Evolutionary conservation across 2,888 invertebrate genomes (phyloP).

Genomic region (Drosophila pseudotalamancana): DNA sequence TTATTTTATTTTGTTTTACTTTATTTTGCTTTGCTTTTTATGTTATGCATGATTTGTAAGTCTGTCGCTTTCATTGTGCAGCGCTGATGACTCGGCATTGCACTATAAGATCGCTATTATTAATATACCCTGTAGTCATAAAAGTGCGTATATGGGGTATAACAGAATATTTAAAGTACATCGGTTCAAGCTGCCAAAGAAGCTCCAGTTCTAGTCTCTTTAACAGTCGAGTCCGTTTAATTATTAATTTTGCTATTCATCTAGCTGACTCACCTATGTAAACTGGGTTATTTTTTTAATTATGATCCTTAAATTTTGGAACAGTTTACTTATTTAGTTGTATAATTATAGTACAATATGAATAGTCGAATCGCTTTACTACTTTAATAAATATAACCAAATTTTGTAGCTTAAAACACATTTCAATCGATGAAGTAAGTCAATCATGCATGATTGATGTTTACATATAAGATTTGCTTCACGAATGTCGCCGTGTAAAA

Average conservation of each 20-base stretch:
- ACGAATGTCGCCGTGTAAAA: too few relatives aligned
- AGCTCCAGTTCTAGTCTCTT: background rate
- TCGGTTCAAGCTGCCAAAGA: background rate
- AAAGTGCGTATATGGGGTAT: background rate
- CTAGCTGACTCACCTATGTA: background rate
- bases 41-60: conserved; percentile 66
- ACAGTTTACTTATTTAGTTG: background rate
- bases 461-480: too few relatives aligned
- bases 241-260: background rate
- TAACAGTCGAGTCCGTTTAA: background rate
- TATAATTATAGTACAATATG: too few relatives aligned
- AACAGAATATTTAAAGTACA: background rate
- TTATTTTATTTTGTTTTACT: conserved; percentile 21
- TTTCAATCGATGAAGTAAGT: too few relatives aligned
- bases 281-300: background rate
- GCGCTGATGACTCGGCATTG: conserved; percentile 66
- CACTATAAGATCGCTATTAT: conserved; percentile 48
- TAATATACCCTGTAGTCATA: conserved; percentile 31
- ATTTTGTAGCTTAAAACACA: too few relatives aligned
- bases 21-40: conserved; percentile 6
- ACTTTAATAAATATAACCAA: too few relatives aligned
- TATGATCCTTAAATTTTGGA: background rate
- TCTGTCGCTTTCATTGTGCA: conserved; percentile 67
- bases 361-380: too few relatives aligned
- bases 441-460: too few relatives aligned